Percentiles rank a stretch among this genome's conserved stretches.
Evolutionary conservation across 2,113 vertebrate genomes (phyloP).

Genomic region (Sinocyclocheilus rhinocerous): DNA sequence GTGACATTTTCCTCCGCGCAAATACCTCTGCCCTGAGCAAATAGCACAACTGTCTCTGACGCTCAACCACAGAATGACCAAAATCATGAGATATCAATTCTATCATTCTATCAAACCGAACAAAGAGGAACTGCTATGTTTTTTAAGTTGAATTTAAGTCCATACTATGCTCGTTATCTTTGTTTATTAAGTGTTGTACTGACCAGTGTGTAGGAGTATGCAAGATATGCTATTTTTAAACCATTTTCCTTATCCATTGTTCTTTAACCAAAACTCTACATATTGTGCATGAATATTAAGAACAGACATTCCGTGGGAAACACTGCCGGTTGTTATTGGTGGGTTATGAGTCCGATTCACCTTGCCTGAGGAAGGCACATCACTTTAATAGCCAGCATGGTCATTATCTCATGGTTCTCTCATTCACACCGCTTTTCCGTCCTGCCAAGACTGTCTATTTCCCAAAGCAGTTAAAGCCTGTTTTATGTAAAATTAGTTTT

Average conservation of each 20-base stretch:
- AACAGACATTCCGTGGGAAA: neutral
- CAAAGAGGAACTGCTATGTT: neutral
- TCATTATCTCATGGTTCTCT: conserved; percentile 36
- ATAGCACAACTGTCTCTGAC: conserved; percentile 49
- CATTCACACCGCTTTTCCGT: conserved; percentile 13
- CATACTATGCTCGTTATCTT: neutral
- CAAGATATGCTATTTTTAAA: neutral
- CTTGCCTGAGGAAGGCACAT: conserved; percentile 46
- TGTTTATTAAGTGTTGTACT: neutral
- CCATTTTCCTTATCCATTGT: neutral
- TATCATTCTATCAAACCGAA: neutral
- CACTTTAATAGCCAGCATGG: conserved; percentile 9
- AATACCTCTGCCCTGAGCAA: conserved; percentile 64
- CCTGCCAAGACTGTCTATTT: conserved; percentile 40
- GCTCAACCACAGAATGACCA: conserved; percentile 10
- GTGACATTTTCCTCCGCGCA: conserved; percentile 69
- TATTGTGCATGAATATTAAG: neutral
- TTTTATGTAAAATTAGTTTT: conserved; percentile 51
- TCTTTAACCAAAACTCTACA: neutral
- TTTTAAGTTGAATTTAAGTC: neutral
- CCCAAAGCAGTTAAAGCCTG: conserved; percentile 36
- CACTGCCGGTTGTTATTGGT: neutral
- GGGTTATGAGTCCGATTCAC: conserved; percentile 45
- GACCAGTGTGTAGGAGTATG: neutral
- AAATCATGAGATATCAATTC: conserved; percentile 13